Conservation (phyloP, 2,888 invertebrate genomes). For the Andrena minutula region DNA sequence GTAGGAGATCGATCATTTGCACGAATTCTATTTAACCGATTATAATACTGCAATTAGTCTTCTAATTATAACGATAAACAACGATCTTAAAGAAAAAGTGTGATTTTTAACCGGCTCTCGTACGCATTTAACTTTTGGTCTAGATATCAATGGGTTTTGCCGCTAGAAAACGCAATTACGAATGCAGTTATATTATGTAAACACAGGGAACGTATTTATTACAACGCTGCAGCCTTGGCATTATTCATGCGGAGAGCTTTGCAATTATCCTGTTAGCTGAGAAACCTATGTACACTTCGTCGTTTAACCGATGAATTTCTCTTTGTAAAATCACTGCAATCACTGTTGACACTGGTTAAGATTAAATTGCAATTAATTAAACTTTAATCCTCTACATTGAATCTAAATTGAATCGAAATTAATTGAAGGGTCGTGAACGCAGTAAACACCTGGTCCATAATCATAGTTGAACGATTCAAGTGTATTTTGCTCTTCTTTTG, state of each 20-base stretch:
- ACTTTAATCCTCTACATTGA: neutral
- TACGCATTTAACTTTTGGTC: too few species aligned
- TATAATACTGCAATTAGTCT: too few species aligned
- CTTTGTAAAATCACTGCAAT: neutral
- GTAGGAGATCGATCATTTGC: too few species aligned
- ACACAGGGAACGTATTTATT: neutral
- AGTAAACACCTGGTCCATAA: too few species aligned
- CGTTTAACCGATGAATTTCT: neutral
- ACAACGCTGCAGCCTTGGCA: slow-evolving; percentile 16
- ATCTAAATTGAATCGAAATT: neutral
- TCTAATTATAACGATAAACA: too few species aligned
- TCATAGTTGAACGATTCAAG: too few species aligned
- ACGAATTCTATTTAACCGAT: too few species aligned
- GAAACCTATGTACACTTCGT: neutral
- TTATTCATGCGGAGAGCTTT: slow-evolving; percentile 10
- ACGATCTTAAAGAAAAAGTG: too few species aligned
- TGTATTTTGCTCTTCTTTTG: neutral
- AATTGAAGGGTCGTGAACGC: neutral
- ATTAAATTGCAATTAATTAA: too few species aligned
- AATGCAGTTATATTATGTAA: slow-evolving; percentile 3
- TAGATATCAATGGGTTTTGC: too few species aligned
- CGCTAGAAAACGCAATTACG: neutral
- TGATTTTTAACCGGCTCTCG: too few species aligned
- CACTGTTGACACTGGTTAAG: too few species aligned
- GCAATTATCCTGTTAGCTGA: slow-evolving; percentile 6